Conservation (phyloP, 2,888 invertebrate genomes). For the Merodon equestris region DNA sequence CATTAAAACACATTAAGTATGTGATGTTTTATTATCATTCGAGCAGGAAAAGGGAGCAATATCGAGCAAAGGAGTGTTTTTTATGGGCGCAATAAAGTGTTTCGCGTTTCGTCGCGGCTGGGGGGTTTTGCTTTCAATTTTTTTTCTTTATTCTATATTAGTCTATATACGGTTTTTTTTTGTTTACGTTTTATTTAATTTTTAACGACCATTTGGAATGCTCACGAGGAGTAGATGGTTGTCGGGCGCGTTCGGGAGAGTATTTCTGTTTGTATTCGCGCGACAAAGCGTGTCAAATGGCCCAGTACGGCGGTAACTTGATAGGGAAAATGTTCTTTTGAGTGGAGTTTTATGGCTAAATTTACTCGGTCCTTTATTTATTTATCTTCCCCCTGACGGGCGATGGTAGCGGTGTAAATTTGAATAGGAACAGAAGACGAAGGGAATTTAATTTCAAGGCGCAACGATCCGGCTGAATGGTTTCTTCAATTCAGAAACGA, state of each 20-base stretch:
- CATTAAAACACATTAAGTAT: slow-evolving; percentile 42
- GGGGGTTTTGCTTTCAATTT: slow-evolving; percentile 51
- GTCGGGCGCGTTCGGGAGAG: neutral
- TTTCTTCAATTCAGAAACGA: slow-evolving; percentile 30
- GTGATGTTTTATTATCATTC: slow-evolving; percentile 48
- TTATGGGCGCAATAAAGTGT: slow-evolving; percentile 64
- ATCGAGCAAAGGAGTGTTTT: slow-evolving; percentile 8
- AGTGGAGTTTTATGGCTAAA: slow-evolving; percentile 48
- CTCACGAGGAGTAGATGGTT: slow-evolving; percentile 29
- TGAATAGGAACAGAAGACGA: slow-evolving; percentile 3
- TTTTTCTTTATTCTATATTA: slow-evolving; percentile 48
- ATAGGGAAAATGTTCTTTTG: slow-evolving; percentile 41
- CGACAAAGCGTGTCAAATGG: slow-evolving; percentile 44
- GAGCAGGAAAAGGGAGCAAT: slow-evolving; percentile 19
- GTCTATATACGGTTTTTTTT: slow-evolving; percentile 19
- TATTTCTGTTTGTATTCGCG: neutral
- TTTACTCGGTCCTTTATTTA: slow-evolving; percentile 10
- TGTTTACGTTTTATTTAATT: slow-evolving; percentile 58
- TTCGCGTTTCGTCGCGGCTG: slow-evolving; percentile 34
- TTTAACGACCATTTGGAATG: slow-evolving; percentile 59
- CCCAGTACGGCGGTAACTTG: slow-evolving; percentile 36
- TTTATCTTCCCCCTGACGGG: neutral
- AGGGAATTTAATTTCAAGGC: slow-evolving; percentile 53
- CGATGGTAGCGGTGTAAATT: neutral
- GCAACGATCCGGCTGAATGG: slow-evolving; percentile 48